Evolutionary conservation across 2,113 vertebrate species (phyloP), one percentile per base, ranked within the genome.

Genomic region (Phocoena sinus): DNA sequence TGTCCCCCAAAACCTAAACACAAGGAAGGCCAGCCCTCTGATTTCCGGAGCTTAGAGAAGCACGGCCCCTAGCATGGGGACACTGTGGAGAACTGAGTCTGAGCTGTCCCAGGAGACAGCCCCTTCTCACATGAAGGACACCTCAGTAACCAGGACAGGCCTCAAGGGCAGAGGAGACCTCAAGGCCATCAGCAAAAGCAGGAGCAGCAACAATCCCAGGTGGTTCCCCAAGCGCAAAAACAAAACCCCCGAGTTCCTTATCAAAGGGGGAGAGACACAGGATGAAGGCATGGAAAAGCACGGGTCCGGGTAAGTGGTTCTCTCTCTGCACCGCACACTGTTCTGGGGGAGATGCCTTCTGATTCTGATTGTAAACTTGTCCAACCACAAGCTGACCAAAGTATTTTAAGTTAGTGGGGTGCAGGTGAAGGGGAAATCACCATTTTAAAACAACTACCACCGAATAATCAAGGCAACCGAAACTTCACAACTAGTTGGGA

Each of bases 381-480:
- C 80, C 84, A 90, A 80, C 81, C 62, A 94, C 89, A 96, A 93
- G 38, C 47, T 6, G 70, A 95, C 70, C 4, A 33, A 28, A 33
- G 8, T 3, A 13, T 33, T 91, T n/a, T 17, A 21, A 71, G 76
- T 80, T 76, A 92, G 20, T 41, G 70, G 62, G 94, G 15, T 20
- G 33, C 60, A 63, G 85, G 53, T 4, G 25, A 53, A 96, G 67
- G 56, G 93, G 82, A 47, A 67, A 68, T 92, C 94, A 86, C 65
- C 33, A 60, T 70, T 94, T 67, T 11, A 17, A 10, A 36, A 68
- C 65, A 56, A 79, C 44, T 2, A 47, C 20, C 20, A 33, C 71
- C 89, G 74, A 90, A 97, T 89, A 70, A 97, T 31, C 47, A 80
- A 93, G 0, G 90, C 85, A 89, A 89, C 96, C 25, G 65, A 96